A percentile compares a stretch with the other conserved stretches of the same genome.
These are phyloP conservation scores for Scatophagus argus DNA, from an alignment of 2,113 vertebrate genomes.

Conservation along the genomic window DNA sequence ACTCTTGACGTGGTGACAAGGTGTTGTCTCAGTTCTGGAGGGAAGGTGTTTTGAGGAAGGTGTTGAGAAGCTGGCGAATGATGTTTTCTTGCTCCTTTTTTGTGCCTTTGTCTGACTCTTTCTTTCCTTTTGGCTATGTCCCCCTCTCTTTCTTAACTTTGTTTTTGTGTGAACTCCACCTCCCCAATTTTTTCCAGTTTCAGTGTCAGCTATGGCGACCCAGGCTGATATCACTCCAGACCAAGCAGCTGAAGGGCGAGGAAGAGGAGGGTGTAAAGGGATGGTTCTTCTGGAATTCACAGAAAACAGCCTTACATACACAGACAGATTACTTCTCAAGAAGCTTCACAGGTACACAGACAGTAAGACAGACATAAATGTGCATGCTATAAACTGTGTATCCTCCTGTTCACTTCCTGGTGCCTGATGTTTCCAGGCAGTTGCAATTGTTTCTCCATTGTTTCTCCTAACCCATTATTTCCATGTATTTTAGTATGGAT, in stretches of 20 bases:
- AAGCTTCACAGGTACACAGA: conserved; percentile 89
- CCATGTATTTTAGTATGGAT: not conserved
- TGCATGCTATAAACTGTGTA: conserved; percentile 16
- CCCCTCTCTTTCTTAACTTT: conserved; percentile 20
- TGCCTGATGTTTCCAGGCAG: not conserved
- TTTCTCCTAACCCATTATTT: too few relatives aligned
- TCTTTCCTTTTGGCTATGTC: conserved; percentile 31
- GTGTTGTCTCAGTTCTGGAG: conserved; percentile 76
- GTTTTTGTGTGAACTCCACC: conserved; percentile 30
- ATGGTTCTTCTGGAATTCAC: conserved; percentile 86
- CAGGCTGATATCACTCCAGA: conserved; percentile 82
- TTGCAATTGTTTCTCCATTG: not conserved
- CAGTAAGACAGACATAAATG: not conserved
- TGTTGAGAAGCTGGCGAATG: conserved; percentile 51
- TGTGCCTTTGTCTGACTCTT: conserved; percentile 31
- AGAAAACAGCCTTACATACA: conserved; percentile 86
- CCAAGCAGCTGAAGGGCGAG: conserved; percentile 56
- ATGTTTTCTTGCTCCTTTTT: conserved; percentile 41
- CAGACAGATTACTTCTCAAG: conserved; percentile 94
- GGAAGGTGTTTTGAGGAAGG: conserved; percentile 50
- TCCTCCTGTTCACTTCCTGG: not conserved
- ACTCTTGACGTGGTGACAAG: conserved; percentile 65
- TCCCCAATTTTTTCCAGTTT: conserved; percentile 69
- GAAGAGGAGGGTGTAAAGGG: conserved; percentile 39
- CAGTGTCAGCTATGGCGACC: conserved; percentile 82